Conservation (phyloP, 2,888 invertebrate genomes). For the Ennomos quercinarius region DNA sequence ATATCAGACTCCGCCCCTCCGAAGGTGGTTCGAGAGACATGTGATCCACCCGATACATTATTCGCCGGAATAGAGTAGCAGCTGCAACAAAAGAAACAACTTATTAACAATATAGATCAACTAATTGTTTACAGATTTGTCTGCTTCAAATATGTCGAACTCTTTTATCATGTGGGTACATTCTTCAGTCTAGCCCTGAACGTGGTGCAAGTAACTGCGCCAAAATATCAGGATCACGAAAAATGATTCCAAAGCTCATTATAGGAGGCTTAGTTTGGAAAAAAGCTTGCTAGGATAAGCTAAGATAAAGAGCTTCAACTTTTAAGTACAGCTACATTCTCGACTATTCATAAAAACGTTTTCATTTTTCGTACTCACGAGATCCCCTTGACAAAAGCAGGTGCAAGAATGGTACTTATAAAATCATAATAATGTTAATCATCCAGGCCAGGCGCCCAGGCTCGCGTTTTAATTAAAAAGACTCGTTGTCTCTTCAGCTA, state of each 20-base stretch:
- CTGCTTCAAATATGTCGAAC: too few relatives aligned
- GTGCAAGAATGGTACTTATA: constrained; percentile 11
- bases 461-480: constrained; percentile 34
- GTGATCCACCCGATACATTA: constrained; percentile 87
- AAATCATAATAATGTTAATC: constrained; percentile 29
- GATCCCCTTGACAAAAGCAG: background rate
- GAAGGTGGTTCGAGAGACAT: constrained; percentile 83
- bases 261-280: background rate
- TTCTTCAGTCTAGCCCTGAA: too few relatives aligned
- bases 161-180: too few relatives aligned
- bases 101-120: too few relatives aligned
- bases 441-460: constrained; percentile 5
- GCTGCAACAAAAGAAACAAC: constrained; percentile 61
- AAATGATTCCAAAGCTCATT: background rate
- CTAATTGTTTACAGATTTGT: too few relatives aligned
- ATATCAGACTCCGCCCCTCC: constrained; percentile 76
- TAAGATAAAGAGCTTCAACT: too few relatives aligned
- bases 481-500: constrained; percentile 31
- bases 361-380: background rate
- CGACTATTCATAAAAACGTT: background rate
- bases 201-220: too few relatives aligned
- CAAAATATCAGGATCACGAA: too few relatives aligned
- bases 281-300: too few relatives aligned
- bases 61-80: constrained; percentile 87
- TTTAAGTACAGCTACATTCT: too few relatives aligned